phyloP scores from a whole-genome alignment of 2,888 invertebrate genomes.

The Megalurothrips usitatus region DNA sequence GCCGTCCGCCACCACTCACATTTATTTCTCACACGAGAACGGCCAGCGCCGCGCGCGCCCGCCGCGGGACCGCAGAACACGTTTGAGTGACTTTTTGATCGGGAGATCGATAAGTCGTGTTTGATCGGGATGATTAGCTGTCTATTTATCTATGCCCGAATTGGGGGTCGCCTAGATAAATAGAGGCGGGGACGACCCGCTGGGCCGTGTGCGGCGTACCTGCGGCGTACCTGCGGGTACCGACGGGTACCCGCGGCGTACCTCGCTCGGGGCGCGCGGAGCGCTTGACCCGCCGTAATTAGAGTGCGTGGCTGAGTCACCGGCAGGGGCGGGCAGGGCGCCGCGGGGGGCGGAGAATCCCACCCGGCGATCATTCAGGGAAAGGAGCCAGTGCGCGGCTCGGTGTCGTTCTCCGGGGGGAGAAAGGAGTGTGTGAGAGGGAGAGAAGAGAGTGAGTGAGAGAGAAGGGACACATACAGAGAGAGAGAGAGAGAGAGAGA shows the following conservation, averaged over 20 bases:
- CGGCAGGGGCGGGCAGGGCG: background rate
- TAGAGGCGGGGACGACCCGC: background rate
- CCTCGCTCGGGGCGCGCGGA: background rate
- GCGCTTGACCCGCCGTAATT: slow-evolving; percentile 8
- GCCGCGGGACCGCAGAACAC: background rate
- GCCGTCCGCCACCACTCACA: background rate
- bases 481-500: too few relatives aligned
- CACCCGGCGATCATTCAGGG: too few relatives aligned
- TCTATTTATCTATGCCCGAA: slow-evolving; percentile 20
- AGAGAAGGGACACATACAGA: too few relatives aligned
- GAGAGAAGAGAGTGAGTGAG: too few relatives aligned
- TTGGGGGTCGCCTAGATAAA: slow-evolving; percentile 9
- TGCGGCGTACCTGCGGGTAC: too few relatives aligned
- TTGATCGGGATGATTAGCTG: slow-evolving; percentile 18
- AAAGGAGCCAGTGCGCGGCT: too few relatives aligned
- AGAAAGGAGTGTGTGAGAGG: too few relatives aligned
- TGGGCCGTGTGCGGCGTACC: background rate
- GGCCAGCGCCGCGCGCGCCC: background rate
- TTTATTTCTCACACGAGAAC: background rate
- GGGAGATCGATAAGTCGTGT: slow-evolving; percentile 7
- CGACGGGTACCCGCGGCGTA: too few relatives aligned
- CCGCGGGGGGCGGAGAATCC: background rate
- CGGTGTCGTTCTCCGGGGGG: too few relatives aligned
- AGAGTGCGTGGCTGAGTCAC: background rate
- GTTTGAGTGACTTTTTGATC: slow-evolving; percentile 2